Evolutionary conservation across 2,797 vertebrate species (phyloP).

Genomic region (Scarus forsteni): DNA sequence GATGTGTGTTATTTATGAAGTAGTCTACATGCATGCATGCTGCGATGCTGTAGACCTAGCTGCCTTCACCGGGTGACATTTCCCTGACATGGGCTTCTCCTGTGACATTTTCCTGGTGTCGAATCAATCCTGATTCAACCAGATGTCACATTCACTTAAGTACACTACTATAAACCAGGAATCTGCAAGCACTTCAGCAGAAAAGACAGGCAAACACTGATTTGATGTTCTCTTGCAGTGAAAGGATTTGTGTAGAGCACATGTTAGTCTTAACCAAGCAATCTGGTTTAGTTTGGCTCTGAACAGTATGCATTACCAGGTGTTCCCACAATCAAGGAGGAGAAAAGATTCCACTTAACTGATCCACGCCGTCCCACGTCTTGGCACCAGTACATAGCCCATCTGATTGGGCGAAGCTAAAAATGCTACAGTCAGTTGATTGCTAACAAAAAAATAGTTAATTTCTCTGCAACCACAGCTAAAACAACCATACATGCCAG

Average conservation of each 20-base stretch:
- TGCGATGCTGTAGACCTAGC: constrained; percentile 35
- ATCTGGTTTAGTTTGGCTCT: too few relatives aligned
- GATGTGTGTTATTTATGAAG: constrained; percentile 19
- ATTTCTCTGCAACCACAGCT: too few relatives aligned
- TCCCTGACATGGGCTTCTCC: constrained; percentile 69
- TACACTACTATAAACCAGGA: constrained; percentile 73
- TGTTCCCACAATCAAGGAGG: too few relatives aligned
- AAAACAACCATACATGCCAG: too few relatives aligned
- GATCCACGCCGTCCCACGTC: too few relatives aligned
- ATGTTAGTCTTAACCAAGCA: too few relatives aligned
- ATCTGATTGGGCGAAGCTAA: too few relatives aligned
- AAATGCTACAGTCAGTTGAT: too few relatives aligned
- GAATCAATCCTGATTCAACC: constrained; percentile 87
- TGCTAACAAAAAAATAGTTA: too few relatives aligned
- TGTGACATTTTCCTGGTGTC: constrained; percentile 87
- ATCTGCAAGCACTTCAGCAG: constrained; percentile 49
- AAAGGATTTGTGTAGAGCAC: background rate
- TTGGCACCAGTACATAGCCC: too few relatives aligned
- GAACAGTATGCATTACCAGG: too few relatives aligned
- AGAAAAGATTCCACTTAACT: too few relatives aligned
- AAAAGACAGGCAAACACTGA: constrained; percentile 36
- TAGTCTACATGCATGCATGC: constrained; percentile 30
- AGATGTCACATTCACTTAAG: constrained; percentile 83
- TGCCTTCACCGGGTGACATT: constrained; percentile 80
- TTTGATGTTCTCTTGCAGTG: constrained; percentile 28